phyloP scores from a whole-genome alignment of 1,140 invertebrate genomes.

The Ctenoplectra terminalis region DNA sequence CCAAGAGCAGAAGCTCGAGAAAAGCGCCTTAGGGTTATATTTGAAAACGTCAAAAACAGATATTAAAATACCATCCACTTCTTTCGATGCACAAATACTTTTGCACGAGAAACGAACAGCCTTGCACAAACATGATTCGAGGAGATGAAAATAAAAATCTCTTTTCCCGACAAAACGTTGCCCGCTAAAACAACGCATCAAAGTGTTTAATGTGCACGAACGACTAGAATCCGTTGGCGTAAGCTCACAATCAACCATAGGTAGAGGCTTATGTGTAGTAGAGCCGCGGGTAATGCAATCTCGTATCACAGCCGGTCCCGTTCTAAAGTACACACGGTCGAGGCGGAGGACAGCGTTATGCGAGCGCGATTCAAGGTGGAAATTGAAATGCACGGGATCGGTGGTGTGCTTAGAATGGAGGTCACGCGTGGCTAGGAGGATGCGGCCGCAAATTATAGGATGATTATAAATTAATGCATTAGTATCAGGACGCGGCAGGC shows the following conservation, averaged over 20 bases:
- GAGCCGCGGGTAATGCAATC: constrained; percentile 14
- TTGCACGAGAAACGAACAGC: too few species aligned
- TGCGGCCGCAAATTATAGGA: constrained; percentile 63
- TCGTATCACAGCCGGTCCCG: background rate
- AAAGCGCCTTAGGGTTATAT: too few species aligned
- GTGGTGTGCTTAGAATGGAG: constrained; percentile 15
- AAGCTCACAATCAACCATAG: background rate
- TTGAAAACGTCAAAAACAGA: too few species aligned
- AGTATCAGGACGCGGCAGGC: constrained; percentile 69
- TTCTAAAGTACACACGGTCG: background rate
- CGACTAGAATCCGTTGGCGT: background rate
- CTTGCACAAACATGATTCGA: background rate
- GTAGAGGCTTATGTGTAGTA: background rate
- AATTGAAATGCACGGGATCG: constrained; percentile 38
- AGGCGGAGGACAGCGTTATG: background rate
- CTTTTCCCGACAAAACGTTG: background rate
- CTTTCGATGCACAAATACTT: too few species aligned
- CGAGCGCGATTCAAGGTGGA: constrained; percentile 4
- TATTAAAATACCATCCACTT: too few species aligned
- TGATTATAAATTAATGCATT: constrained; percentile 77
- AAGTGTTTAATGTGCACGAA: too few species aligned
- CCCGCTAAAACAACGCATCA: background rate
- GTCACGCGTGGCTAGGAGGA: constrained; percentile 43
- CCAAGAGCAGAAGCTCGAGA: too few species aligned
- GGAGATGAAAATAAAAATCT: background rate